Base-by-base conservation (phyloP, 2,797 vertebrate species). In the Siniperca undulata region DNA sequence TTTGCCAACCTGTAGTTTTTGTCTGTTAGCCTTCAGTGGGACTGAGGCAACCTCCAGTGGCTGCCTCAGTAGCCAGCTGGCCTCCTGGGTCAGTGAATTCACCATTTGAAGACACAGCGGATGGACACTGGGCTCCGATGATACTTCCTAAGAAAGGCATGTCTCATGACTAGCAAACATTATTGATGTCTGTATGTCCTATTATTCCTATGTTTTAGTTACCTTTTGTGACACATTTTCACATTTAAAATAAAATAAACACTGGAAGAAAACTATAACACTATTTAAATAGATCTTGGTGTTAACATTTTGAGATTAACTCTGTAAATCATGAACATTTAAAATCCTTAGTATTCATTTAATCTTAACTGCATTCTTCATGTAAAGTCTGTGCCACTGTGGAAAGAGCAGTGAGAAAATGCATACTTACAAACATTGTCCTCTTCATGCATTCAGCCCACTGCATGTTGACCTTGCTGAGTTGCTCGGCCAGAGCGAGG, bases 401-500 rank as follows among this genome's bases (percentile, higher is more conserved):
- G 34, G 20, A 24, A 55, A 52, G 22, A 70, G 24, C 73, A 52
- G 0, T 34, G 40, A 61, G 10, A 38, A 46, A 20, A 13, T 40
- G 55, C 38, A 65, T 44, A 91, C 97, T 97, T 91, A 98, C 97
- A 82, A 96, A 96, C 46, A 89, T 95, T 7, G 95, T 92, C 87
- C 87, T 96, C 89, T 97, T 96, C 90, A 97, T 93, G 80, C 95
- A 93, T 38, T 96, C 97, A 17, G 95, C 95, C 98, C 98, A 98
- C 90, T 95, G 96, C 91, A 91, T 95, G 92, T 98, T 98, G 64
- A 98, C 70, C 69, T 94, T 95, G 85, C 96, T 94, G 87, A 98
- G 91, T 70, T 97, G 96, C 74, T 92, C 94, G 17, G 95, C 90
- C 91, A 99, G 81, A 74, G 86, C 86, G 3, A 89, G 85, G 70